A percentile compares a stretch with the other conserved stretches of the same genome.
Conservation (phyloP, 2,888 invertebrate genomes). For the Beris chalybata region DNA sequence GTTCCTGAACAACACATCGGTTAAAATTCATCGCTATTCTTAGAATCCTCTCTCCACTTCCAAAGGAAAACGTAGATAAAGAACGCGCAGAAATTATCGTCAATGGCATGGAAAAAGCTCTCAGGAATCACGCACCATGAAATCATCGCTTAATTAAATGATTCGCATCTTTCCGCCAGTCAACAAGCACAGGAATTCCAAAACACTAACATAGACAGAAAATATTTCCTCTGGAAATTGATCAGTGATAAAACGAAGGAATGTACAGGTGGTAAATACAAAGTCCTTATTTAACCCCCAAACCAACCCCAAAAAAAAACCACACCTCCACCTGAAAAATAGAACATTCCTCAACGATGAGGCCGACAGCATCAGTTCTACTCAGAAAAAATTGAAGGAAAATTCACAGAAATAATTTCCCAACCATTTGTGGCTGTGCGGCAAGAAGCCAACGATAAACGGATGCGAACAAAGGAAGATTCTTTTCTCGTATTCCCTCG, state of each 20-base stretch:
- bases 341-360: not conserved
- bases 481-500: not conserved
- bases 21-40: not conserved
- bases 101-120: slow-evolving; percentile 31
- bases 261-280: slow-evolving; percentile 19
- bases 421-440: slow-evolving; percentile 20
- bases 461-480: slow-evolving; percentile 20
- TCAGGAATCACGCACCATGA: slow-evolving; percentile 32
- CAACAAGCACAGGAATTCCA: slow-evolving; percentile 17
- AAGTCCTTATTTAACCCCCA: too few relatives aligned
- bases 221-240: slow-evolving; percentile 12
- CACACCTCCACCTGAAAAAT: not conserved
- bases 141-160: slow-evolving; percentile 33
- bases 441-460: slow-evolving; percentile 26
- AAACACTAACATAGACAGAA: not conserved
- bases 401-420: slow-evolving; percentile 20
- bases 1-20: not conserved
- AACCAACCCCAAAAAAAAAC: too few relatives aligned
- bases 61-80: not conserved
- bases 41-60: not conserved
- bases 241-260: slow-evolving; percentile 25
- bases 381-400: slow-evolving; percentile 7
- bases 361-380: slow-evolving; percentile 7
- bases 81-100: slow-evolving; percentile 22
- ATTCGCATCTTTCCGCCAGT: slow-evolving; percentile 29